Evolutionary conservation across 2,888 invertebrate species (phyloP).

Genomic region (Amiota communis): DNA sequence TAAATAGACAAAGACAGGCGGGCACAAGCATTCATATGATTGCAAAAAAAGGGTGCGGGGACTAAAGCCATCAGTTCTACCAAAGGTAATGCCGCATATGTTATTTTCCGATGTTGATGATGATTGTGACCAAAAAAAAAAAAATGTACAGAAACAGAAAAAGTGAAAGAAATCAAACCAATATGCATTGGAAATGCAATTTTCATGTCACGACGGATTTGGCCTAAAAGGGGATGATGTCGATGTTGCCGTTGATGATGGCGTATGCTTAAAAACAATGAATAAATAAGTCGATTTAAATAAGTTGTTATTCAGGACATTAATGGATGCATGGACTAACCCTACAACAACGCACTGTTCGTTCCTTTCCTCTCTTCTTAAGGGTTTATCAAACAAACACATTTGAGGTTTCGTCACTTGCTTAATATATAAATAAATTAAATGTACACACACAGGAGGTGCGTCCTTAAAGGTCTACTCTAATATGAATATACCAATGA

Average conservation of each 20-base stretch:
- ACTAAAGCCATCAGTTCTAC: conserved; percentile 29
- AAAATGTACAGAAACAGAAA: conserved; percentile 26
- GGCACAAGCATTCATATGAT: conserved; percentile 38
- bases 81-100: conserved; percentile 5
- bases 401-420: not conserved
- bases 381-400: conserved; percentile 9
- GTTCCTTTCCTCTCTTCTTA: not conserved
- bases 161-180: conserved; percentile 9
- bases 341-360: not conserved
- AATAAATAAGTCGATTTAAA: conserved; percentile 10
- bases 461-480: not conserved
- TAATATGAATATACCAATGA: not conserved
- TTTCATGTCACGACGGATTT: conserved; percentile 60
- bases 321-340: conserved; percentile 1
- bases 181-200: conserved; percentile 52
- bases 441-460: not conserved
- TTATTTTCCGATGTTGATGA: not conserved
- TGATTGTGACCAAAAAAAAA: not conserved
- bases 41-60: conserved; percentile 27
- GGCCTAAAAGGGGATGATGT: not conserved
- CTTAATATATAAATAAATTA: conserved; percentile 9
- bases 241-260: too few species aligned
- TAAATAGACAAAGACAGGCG: conserved; percentile 59
- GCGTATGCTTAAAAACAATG: not conserved
- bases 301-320: conserved; percentile 16